Conservation (phyloP, 2,113 vertebrate genomes). For the Labeo catla region DNA sequence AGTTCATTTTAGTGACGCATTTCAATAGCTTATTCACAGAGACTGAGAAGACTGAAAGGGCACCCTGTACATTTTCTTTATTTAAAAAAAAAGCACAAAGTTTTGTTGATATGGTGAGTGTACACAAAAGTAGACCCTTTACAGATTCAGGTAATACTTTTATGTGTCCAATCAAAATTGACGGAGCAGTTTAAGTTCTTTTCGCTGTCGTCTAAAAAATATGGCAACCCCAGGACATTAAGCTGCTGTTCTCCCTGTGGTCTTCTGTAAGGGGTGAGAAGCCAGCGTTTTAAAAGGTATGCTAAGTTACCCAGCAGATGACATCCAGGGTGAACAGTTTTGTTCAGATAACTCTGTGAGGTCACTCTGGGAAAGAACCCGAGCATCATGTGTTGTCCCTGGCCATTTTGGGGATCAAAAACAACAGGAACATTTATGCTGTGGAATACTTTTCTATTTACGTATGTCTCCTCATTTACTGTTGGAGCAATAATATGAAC, state of each 20-base stretch:
- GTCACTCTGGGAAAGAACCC: not conserved
- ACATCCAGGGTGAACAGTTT: not conserved
- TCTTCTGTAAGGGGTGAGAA: not conserved
- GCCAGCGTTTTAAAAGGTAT: not conserved
- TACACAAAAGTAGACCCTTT: too few relatives aligned
- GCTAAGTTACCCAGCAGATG: not conserved
- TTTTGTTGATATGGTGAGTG: too few relatives aligned
- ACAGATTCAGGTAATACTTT: too few relatives aligned
- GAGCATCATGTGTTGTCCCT: not conserved
- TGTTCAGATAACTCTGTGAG: not conserved
- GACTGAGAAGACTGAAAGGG: too few relatives aligned
- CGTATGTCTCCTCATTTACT: not conserved
- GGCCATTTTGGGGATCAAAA: not conserved
- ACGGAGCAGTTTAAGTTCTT: too few relatives aligned
- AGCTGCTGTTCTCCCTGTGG: not conserved
- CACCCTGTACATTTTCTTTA: too few relatives aligned
- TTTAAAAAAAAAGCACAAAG: too few relatives aligned
- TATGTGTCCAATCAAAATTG: too few relatives aligned
- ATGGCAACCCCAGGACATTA: not conserved
- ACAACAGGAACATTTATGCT: not conserved
- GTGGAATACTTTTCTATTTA: not conserved
- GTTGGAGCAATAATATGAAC: not conserved
- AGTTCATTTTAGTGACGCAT: too few relatives aligned
- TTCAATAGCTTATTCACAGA: too few relatives aligned
- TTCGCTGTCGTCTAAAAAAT: too few relatives aligned